A percentile compares a stretch with the other conserved stretches of the same genome.
Conservation (phyloP, 2,888 invertebrate species). For the Anaspis maculata region DNA sequence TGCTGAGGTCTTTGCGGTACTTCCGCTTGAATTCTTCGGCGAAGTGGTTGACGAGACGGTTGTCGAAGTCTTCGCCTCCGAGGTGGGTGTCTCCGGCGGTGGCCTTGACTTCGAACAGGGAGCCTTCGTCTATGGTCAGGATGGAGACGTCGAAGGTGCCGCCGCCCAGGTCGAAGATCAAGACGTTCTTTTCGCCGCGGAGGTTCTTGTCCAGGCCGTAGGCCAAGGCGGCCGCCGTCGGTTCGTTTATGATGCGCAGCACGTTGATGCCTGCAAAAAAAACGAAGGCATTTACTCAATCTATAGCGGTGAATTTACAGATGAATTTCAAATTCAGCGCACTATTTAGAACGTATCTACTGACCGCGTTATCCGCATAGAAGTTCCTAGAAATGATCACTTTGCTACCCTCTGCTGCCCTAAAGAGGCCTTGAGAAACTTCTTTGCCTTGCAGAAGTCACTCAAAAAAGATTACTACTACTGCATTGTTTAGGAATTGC, state of each 20-base stretch:
- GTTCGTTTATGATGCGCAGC: conserved; percentile 74
- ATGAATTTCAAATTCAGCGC: no score
- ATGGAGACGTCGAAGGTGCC: conserved; percentile 78
- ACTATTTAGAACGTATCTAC: no score
- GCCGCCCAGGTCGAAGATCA: conserved; percentile 56
- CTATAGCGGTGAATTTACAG: no score
- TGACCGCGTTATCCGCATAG: no score
- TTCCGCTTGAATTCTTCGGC: conserved; percentile 50
- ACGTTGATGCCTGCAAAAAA: conserved; percentile 72
- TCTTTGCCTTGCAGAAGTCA: no score
- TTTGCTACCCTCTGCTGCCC: no score
- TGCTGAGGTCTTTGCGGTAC: conserved; percentile 42
- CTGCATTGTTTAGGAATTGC: no score
- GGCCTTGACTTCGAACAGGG: conserved; percentile 76
- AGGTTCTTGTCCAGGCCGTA: conserved; percentile 64
- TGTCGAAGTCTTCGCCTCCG: conserved; percentile 64
- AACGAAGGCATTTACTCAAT: no score
- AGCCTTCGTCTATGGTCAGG: conserved; percentile 70
- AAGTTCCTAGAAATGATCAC: no score
- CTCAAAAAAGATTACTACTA: no score
- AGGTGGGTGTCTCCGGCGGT: conserved; percentile 81
- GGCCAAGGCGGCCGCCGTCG: conserved; percentile 67
- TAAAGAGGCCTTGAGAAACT: no score
- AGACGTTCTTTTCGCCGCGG: conserved; percentile 57
- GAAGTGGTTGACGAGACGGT: conserved; percentile 50